These are phyloP conservation scores for Prunella himalayana DNA, from an alignment of 2,113 vertebrate genomes.

Conservation along the genomic window DNA sequence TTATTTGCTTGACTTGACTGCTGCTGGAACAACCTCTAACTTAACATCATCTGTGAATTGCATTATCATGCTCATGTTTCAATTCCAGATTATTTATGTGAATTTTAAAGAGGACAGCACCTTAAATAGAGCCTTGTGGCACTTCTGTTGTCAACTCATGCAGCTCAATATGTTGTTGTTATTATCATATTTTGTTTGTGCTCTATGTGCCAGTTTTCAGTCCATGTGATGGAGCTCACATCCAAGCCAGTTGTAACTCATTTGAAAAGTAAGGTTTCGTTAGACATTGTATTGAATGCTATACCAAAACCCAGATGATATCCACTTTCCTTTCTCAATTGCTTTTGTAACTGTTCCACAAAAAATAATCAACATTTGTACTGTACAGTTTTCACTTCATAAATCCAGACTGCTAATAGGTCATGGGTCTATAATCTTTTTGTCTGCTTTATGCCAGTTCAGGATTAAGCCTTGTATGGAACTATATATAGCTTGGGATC, in stretches of 20 bases:
- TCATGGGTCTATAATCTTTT: slow-evolving; percentile 13
- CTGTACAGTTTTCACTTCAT: slow-evolving; percentile 47
- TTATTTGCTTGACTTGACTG: background rate
- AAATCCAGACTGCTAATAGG: slow-evolving; percentile 44
- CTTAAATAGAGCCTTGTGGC: background rate
- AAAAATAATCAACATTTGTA: slow-evolving; percentile 33
- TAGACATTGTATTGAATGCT: background rate
- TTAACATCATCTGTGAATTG: slow-evolving; percentile 10
- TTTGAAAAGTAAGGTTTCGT: background rate
- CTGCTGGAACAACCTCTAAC: background rate
- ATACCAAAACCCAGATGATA: slow-evolving; percentile 30
- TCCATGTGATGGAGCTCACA: background rate
- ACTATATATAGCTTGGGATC: slow-evolving; percentile 13
- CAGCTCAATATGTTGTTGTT: background rate
- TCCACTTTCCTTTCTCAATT: slow-evolving; percentile 43
- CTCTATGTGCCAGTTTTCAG: background rate
- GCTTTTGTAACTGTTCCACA: slow-evolving; percentile 39
- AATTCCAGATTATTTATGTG: background rate
- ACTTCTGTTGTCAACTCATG: background rate
- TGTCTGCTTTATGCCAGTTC: background rate
- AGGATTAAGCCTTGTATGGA: background rate
- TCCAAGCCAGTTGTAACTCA: background rate
- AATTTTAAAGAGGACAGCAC: background rate
- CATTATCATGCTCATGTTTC: background rate
- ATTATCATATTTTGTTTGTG: background rate